Evolutionary conservation across 2,113 vertebrate genomes (phyloP).

Genomic region (Scalopus aquaticus): DNA sequence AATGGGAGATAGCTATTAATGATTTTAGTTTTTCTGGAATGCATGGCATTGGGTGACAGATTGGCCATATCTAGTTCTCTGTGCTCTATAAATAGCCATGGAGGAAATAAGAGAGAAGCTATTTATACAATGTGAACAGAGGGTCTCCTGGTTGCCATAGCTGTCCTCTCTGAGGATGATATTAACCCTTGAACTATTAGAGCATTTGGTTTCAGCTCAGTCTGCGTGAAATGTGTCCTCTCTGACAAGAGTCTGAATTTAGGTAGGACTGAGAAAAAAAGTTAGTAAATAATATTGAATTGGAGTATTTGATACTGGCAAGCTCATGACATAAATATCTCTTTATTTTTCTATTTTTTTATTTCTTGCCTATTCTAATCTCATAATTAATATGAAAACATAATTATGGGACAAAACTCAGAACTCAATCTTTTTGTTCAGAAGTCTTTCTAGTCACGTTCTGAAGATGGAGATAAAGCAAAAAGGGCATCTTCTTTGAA

Average conservation of each 20-base stretch:
- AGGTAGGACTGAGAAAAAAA: not conserved
- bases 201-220: not conserved
- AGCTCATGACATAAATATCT: not conserved
- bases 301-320: not conserved
- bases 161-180: not conserved
- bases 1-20: not conserved
- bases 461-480: not conserved
- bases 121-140: not conserved
- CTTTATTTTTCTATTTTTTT: not conserved
- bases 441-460: not conserved
- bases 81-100: not conserved
- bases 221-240: not conserved
- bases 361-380: not conserved
- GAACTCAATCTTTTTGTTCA: not conserved
- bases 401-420: slow-evolving; percentile 2
- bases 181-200: not conserved
- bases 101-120: not conserved
- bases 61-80: not conserved
- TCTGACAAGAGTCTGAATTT: not conserved
- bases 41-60: not conserved
- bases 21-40: not conserved
- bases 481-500: no score
- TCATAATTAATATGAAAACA: not conserved
- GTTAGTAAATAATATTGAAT: not conserved
- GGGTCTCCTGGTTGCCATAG: not conserved